phyloP scores from a whole-genome alignment of 2,113 vertebrate genomes.

The Mastomys coucha region DNA sequence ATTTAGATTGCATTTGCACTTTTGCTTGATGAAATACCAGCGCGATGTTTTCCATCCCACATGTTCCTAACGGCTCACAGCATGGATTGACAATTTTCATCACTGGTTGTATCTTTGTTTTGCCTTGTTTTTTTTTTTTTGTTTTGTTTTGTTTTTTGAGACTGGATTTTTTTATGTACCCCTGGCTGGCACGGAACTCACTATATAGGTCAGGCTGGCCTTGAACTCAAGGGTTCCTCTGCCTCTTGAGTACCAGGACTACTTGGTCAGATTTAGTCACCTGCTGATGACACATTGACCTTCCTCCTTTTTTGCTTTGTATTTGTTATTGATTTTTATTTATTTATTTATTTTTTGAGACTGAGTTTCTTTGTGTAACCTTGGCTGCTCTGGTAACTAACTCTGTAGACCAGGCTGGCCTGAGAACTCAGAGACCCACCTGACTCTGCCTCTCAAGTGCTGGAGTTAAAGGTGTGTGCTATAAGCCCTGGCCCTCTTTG shows the following conservation, averaged over 20 bases:
- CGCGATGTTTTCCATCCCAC: neutral
- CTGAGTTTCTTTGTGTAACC: neutral
- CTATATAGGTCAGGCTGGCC: neutral
- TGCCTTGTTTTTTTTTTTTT: neutral
- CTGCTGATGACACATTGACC: neutral
- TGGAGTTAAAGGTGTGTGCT: neutral
- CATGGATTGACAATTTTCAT: neutral
- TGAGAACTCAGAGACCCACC: neutral
- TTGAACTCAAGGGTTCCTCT: neutral
- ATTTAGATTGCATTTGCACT: neutral
- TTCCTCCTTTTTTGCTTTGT: rapidly evolving
- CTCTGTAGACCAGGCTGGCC: neutral
- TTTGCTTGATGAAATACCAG: neutral
- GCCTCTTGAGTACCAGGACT: neutral
- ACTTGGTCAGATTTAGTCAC: neutral
- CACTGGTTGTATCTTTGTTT: neutral
- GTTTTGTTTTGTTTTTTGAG: neutral
- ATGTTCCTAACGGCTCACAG: neutral
- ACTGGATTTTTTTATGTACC: neutral
- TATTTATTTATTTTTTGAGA: neutral
- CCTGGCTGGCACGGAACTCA: neutral
- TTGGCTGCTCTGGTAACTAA: neutral
- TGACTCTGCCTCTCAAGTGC: neutral
- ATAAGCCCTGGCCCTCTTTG: neutral
- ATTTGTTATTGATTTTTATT: neutral